Base-by-base conservation (phyloP, 1,140 invertebrate genomes). In the Euschistus heros region DNA sequence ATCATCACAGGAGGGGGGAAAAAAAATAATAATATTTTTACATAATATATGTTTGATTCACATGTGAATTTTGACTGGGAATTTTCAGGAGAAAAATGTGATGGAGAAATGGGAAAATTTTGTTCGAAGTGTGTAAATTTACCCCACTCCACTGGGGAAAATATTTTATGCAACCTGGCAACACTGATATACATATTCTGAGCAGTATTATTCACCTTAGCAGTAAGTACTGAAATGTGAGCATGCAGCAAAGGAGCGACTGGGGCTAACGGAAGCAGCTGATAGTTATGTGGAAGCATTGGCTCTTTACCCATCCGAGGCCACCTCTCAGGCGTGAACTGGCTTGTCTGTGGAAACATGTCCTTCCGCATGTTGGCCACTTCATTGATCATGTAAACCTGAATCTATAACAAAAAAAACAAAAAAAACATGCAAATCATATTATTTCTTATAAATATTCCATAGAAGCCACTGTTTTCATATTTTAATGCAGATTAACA, bases 181-280 rank as follows among this genome's bases (percentile, higher is more conserved):
- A 44, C 7, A 44, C 17, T 44, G 7, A 44, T 44, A 44, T 10
- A 44, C 17, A 10, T 10, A 10, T 10, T 2, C n/a, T 50, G 20
- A 4, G 47, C 47, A 50, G n/a, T 50, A 20, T 20, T 50, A 50
- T 6, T 57, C 4, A 57, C 54, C 54, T 57, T 57, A 57, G 54
- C 54, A 24, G 54, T 57, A 57, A 57, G 54, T 5, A 57, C 24
- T 14, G 54, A 20, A 27, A 57, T 18, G 7, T 57, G 54, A 17
- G 54, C 18, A 17, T 57, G 54, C 15, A 57, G 24, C 18, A 57
- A 15, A 24, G 54, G 54, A 24, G 54, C 54, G 14, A 57, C 24
- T 18, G 20, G 15, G 7, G 18, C 24, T 26, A 57, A 6, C 2
- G 54, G 54, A 3, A 57, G n/a, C 14, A 57, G 54, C 14, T 57